Evolutionary conservation across 2,113 vertebrate species (phyloP), one percentile per base, ranked within the genome.

Genomic region (Phocoena sinus): DNA sequence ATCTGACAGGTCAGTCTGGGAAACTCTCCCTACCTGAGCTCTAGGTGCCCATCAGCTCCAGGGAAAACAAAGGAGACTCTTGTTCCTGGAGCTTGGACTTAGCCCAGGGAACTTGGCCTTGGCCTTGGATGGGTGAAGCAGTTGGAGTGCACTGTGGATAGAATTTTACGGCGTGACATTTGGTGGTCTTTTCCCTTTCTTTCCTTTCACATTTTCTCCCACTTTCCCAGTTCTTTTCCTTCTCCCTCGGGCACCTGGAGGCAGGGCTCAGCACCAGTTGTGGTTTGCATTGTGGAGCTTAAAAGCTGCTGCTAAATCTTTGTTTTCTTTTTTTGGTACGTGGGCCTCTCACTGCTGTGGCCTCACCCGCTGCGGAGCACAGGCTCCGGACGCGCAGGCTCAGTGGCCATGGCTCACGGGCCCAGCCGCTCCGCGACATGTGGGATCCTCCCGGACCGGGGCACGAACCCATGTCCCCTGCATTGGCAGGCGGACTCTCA

Each of bases 81-180:
- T 12, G 25, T 60, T 68, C 44, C 83, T 80, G 20, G 21, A 67
- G 11, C 33, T 33, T 70, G 84, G 31, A 21, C 15, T 77, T 47
- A 10, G 41, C 44, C 38, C 20, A 26, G 63, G 18, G 33, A 44
- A 62, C 23, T 18, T 58, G 76, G 58, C 58, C 20, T 17, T 65
- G 18, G 28, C 76, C 70, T 33, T 21, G 20, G 14, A 15, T 10
- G 38, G 8, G 12, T 0, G 4, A 28, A 70, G 63, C 1, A 9
- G 12, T 13, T 11, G 38, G 47, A 47, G 26, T 8, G 13, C 58
- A 26, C 20, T 5, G 28, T 13, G 36, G 92, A 50, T 58, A n/a
- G 50, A 93, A 12, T n/a, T 60, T 47, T 41, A 15, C 0, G 2
- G 21, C 10, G 6, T 15, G 33, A n/a, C 1, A 0, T 50, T 58